These are phyloP conservation scores for Chelonus formosanus DNA, from an alignment of 2,888 invertebrate genomes.

Conservation along the genomic window DNA sequence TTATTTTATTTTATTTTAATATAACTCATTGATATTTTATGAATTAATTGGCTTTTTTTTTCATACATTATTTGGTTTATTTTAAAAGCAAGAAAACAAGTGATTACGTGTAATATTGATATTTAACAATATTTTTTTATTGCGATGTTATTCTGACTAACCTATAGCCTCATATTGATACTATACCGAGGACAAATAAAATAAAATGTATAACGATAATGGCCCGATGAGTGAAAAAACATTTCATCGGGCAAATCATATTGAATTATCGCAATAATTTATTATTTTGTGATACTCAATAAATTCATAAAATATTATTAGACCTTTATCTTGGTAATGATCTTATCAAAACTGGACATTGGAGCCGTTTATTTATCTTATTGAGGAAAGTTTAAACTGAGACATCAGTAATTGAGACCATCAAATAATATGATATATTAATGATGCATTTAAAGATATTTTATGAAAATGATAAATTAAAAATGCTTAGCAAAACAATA, in stretches of 20 bases:
- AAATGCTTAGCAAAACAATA: no score
- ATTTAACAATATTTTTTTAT: background rate
- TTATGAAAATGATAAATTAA: no score
- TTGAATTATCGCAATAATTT: constrained; percentile 1
- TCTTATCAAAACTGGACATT: constrained; percentile 32
- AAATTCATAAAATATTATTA: no score
- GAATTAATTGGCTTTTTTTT: no score
- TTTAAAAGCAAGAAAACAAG: no score
- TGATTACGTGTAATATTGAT: no score
- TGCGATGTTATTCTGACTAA: constrained; percentile 5
- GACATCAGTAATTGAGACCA: background rate
- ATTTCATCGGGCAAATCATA: no score
- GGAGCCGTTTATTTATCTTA: constrained; percentile 10
- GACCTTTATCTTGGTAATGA: background rate
- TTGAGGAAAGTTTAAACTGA: background rate
- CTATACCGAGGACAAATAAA: background rate
- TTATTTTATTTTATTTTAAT: background rate
- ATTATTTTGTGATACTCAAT: background rate
- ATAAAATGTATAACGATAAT: no score
- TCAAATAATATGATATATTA: background rate
- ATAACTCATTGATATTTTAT: no score
- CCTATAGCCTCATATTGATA: constrained; percentile 4
- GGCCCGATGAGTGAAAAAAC: no score
- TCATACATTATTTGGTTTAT: no score
- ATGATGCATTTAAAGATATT: no score